Conservation (phyloP, 2,888 invertebrate genomes). For the Rhagophthalmus giganteus region DNA sequence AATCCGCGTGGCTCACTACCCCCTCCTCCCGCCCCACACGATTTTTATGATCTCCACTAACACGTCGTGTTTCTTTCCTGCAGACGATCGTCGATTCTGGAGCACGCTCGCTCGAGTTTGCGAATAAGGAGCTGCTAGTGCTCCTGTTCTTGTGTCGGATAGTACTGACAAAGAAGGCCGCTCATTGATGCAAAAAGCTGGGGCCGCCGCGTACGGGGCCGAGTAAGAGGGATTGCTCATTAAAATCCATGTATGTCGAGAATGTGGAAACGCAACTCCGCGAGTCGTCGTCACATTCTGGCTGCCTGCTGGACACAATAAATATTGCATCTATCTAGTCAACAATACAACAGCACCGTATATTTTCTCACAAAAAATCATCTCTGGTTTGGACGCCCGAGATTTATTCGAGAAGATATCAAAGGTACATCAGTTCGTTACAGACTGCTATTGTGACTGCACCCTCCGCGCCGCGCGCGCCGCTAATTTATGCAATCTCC, state of each 20-base stretch:
- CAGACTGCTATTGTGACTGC: conserved; percentile 48
- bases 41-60: conserved; percentile 34
- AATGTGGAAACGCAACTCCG: conserved; percentile 55
- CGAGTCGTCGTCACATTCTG: conserved; percentile 53
- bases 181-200: conserved; percentile 50
- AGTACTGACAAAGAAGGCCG: conserved; percentile 43
- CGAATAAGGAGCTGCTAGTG: conserved; percentile 32
- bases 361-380: conserved; percentile 52
- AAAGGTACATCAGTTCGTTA: conserved; percentile 49
- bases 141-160: conserved; percentile 35
- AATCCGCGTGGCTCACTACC: conserved; percentile 28
- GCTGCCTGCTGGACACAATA: conserved; percentile 54
- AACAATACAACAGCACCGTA: conserved; percentile 52
- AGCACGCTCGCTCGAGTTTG: conserved; percentile 19
- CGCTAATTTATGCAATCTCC: conserved; percentile 52
- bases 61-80: conserved; percentile 21
- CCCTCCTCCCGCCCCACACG: conserved; percentile 30
- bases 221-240: conserved; percentile 51
- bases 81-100: conserved; percentile 7
- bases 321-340: conserved; percentile 54
- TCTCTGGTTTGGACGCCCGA: conserved; percentile 49
- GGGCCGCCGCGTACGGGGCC: conserved; percentile 42
- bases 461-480: conserved; percentile 36
- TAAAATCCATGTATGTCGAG: conserved; percentile 56
- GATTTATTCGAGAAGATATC: conserved; percentile 50